Conservation (phyloP, 2,888 invertebrate genomes). For the Lepeophtheirus nordmannii region DNA sequence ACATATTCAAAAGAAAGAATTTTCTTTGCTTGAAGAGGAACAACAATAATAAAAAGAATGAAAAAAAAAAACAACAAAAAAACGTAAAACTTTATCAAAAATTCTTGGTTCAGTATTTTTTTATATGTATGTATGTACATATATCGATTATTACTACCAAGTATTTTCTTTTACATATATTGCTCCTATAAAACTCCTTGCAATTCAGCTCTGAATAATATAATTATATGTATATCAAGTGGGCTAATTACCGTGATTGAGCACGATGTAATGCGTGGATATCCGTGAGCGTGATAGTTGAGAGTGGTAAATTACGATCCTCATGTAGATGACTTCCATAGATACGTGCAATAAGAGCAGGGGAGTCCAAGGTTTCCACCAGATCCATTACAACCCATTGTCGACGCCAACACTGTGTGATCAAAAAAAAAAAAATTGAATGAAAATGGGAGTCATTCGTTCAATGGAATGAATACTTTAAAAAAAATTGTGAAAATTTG, state of each 20-base stretch:
- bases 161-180: not conserved
- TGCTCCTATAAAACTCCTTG: not conserved
- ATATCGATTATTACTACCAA: not conserved
- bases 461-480: conserved; percentile 4
- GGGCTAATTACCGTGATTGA: conserved; percentile 15
- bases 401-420: conserved; percentile 1
- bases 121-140: no score
- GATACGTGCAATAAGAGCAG: conserved; percentile 14
- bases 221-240: not conserved
- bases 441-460: not conserved
- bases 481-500: no score
- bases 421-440: not conserved
- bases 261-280: conserved; percentile 18
- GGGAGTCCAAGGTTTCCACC: conserved; percentile 12
- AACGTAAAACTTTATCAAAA: no score
- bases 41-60: no score
- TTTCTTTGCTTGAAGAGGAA: no score
- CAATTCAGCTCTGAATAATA: not conserved
- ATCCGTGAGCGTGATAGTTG: conserved; percentile 18
- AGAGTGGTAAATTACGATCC: conserved; percentile 1
- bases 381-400: conserved; percentile 21
- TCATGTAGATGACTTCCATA: conserved; percentile 16
- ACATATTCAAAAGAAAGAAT: no score
- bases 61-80: no score
- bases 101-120: not conserved